These are phyloP conservation scores for Chaetophractus vellerosus DNA, from an alignment of 2,797 vertebrate species.

Conservation along the genomic window DNA sequence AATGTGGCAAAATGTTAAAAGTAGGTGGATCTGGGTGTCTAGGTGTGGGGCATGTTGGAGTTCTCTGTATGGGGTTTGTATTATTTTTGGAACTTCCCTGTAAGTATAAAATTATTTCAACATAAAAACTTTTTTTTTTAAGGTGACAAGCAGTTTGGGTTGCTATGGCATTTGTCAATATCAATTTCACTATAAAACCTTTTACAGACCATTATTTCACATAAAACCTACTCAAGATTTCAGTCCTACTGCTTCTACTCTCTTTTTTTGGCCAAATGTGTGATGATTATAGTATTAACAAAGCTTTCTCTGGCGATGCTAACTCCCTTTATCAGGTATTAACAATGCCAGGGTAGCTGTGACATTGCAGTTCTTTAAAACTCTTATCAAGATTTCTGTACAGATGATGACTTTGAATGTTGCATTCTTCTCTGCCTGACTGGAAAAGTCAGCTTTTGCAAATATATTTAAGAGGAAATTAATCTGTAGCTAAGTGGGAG, in stretches of 20 bases:
- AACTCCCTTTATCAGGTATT: slow-evolving; percentile 33
- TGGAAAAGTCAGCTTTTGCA: slow-evolving; percentile 73
- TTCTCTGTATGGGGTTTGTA: too few species aligned
- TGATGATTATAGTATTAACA: slow-evolving; percentile 50
- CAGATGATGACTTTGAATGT: slow-evolving; percentile 59
- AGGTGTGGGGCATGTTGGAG: too few species aligned
- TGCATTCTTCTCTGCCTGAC: slow-evolving; percentile 59
- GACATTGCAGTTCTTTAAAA: slow-evolving; percentile 72
- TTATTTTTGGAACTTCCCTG: too few species aligned
- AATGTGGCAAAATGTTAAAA: too few species aligned
- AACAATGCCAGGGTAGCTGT: slow-evolving; percentile 63
- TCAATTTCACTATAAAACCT: slow-evolving; percentile 48
- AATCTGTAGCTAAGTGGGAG: slow-evolving; percentile 75
- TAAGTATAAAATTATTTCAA: too few species aligned
- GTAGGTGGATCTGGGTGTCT: too few species aligned
- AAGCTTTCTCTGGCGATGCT: not conserved
- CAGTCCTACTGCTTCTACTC: not conserved
- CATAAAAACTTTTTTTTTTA: too few species aligned
- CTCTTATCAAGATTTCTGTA: slow-evolving; percentile 66
- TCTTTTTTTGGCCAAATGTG: slow-evolving; percentile 44
- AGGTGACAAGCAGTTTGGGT: slow-evolving; percentile 64
- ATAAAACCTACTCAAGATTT: slow-evolving; percentile 54
- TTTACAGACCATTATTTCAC: slow-evolving; percentile 56
- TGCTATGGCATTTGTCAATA: slow-evolving; percentile 77
- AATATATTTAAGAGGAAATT: slow-evolving; percentile 73